phyloP scores from a whole-genome alignment of 1,140 invertebrate species.

The Bombus picipes region DNA sequence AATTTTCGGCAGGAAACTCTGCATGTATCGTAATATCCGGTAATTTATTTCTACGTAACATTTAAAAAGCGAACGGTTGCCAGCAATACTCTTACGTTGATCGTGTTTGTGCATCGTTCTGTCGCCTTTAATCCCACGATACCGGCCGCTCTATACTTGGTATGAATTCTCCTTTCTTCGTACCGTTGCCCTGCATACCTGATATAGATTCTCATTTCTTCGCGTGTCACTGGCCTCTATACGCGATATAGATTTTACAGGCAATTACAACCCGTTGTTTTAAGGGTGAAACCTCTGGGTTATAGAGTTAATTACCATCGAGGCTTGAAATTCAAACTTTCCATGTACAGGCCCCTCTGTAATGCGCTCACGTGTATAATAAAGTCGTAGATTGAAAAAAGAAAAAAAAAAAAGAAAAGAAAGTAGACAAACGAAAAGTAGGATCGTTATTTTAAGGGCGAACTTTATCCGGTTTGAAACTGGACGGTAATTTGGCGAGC shows the following conservation, averaged over 20 bases:
- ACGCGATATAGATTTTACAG: not conserved
- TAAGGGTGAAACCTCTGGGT: not conserved
- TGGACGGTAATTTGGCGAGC: not conserved
- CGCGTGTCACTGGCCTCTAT: not conserved
- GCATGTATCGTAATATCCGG: not conserved
- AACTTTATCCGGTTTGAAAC: not conserved
- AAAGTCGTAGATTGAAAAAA: not conserved
- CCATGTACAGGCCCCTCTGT: not conserved
- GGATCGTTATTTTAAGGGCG: not conserved
- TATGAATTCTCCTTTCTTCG: not conserved
- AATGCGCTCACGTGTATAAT: not conserved
- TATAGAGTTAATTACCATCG: not conserved
- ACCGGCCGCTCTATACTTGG: not conserved
- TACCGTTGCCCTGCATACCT: not conserved
- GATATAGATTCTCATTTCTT: slow-evolving; percentile 11
- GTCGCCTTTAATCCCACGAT: slow-evolving; percentile 10
- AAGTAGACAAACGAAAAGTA: not conserved
- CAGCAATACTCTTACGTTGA: not conserved
- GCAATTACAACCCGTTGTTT: not conserved
- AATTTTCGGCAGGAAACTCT: not conserved
- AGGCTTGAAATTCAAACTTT: not conserved
- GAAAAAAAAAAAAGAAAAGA: too few relatives aligned
- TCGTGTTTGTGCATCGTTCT: not conserved
- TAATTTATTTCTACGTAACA: not conserved
- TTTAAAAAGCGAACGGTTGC: not conserved